Conservation (phyloP, 2,113 vertebrate species). For the Myxocyprinus asiaticus region DNA sequence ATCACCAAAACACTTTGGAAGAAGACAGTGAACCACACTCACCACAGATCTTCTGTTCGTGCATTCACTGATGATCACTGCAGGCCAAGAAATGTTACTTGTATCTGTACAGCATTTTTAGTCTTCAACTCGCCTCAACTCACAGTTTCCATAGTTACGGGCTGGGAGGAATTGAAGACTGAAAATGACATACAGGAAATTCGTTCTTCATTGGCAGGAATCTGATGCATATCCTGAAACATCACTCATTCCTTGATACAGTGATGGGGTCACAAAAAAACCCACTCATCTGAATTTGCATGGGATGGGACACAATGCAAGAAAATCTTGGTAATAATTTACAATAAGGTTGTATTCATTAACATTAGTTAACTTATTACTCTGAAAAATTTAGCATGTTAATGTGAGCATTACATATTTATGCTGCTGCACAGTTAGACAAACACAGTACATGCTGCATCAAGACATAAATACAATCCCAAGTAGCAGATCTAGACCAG, state of each 20-base stretch:
- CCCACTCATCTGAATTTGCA: neutral
- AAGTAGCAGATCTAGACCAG: too few species aligned
- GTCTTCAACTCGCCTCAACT: constrained; percentile 85
- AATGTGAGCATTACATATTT: too few species aligned
- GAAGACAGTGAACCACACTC: constrained; percentile 16
- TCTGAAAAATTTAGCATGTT: too few species aligned
- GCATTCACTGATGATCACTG: constrained; percentile 34
- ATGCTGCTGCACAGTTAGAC: too few species aligned
- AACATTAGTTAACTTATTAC: too few species aligned
- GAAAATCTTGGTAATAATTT: too few species aligned
- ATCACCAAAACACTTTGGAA: neutral
- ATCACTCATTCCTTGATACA: neutral
- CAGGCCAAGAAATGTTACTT: constrained; percentile 65
- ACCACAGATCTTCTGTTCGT: constrained; percentile 1
- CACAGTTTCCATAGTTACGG: constrained; percentile 81
- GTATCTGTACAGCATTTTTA: constrained; percentile 85
- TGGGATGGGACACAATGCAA: neutral
- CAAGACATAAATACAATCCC: too few species aligned
- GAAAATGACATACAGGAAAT: constrained; percentile 85
- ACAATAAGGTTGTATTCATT: too few species aligned
- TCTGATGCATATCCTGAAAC: constrained; percentile 19
- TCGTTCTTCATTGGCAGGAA: constrained; percentile 46
- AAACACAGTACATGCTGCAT: too few species aligned
- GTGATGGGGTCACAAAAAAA: neutral
- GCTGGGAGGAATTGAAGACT: constrained; percentile 86